A percentile compares a stretch with the other conserved stretches of the same genome.
Evolutionary conservation across 2,888 invertebrate species (phyloP).

Genomic region (Hirtodrosophila histrioides): DNA sequence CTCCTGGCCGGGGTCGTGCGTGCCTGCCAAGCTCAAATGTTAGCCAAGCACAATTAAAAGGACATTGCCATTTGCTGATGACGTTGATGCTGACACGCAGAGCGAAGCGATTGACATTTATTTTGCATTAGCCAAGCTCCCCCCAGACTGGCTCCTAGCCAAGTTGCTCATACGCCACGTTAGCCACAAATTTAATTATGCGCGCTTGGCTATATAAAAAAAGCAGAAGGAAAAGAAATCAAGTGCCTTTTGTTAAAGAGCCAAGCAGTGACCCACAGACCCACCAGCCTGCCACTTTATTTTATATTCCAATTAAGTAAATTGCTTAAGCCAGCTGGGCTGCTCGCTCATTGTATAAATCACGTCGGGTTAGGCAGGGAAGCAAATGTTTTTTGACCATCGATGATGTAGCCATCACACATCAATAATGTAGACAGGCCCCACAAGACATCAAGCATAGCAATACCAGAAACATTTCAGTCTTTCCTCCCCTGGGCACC

Average conservation of each 20-base stretch:
- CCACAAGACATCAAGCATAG: slow-evolving; percentile 3
- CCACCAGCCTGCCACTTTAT: slow-evolving; percentile 17
- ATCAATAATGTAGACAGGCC: slow-evolving; percentile 39
- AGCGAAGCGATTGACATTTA: slow-evolving; percentile 69
- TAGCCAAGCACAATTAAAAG: slow-evolving; percentile 63
- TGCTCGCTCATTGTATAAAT: slow-evolving; percentile 34
- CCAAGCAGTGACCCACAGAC: slow-evolving; percentile 33
- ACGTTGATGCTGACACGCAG: slow-evolving; percentile 39
- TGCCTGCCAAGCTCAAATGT: slow-evolving; percentile 53
- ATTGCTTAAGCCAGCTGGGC: slow-evolving; percentile 65
- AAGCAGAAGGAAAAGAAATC: slow-evolving; percentile 15
- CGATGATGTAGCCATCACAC: slow-evolving; percentile 44
- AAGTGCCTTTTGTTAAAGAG: slow-evolving; percentile 43
- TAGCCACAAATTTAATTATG: slow-evolving; percentile 69
- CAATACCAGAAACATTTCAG: neutral
- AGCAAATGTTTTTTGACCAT: slow-evolving; percentile 15
- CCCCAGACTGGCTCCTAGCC: neutral
- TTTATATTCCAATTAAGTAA: slow-evolving; percentile 74
- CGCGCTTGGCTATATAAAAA: slow-evolving; percentile 52
- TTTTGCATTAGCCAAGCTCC: slow-evolving; percentile 66
- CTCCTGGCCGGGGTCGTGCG: slow-evolving; percentile 30
- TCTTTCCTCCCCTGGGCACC: slow-evolving; percentile 1
- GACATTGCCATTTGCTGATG: slow-evolving; percentile 59
- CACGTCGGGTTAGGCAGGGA: slow-evolving; percentile 25
- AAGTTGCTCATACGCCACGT: slow-evolving; percentile 59